Evolutionary conservation across 2,113 vertebrate genomes (phyloP).

Genomic region (Bombycilla garrulus): DNA sequence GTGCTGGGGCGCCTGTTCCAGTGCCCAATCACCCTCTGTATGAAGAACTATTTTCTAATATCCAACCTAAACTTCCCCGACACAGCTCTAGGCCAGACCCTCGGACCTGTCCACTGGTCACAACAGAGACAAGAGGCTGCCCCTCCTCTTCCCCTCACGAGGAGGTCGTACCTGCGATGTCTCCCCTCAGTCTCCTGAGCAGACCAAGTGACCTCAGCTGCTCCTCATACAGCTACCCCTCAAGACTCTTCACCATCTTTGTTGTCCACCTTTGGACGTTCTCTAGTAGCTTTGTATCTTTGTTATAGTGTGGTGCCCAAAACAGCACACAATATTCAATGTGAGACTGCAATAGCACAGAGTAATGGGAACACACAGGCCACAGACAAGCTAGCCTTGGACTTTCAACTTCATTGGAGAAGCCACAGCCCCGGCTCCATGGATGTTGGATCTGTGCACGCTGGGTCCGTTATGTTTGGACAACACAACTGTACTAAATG

Average conservation of each 20-base stretch:
- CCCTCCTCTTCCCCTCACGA: too few species aligned
- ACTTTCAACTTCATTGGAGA: not conserved
- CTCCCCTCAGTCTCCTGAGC: not conserved
- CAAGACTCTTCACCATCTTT: not conserved
- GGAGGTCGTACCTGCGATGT: not conserved
- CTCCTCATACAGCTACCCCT: not conserved
- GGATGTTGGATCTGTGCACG: fast-evolving
- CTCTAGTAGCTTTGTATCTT: not conserved
- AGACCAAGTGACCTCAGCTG: not conserved
- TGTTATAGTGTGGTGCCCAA: too few species aligned
- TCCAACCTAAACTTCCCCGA: not conserved
- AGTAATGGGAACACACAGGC: not conserved
- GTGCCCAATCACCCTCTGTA: not conserved
- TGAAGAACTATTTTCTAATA: not conserved
- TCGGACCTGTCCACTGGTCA: too few species aligned
- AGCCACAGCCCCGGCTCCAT: not conserved
- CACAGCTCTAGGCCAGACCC: not conserved
- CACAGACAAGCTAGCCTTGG: not conserved
- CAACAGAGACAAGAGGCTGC: too few species aligned
- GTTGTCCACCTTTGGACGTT: fast-evolving
- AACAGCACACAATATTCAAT: not conserved
- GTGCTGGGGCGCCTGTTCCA: not conserved
- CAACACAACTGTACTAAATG: not conserved
- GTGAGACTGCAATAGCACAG: not conserved
- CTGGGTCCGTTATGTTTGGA: fast-evolving